Evolutionary conservation across 2,113 vertebrate genomes (phyloP).

Genomic region (Odobenus rosmarus): DNA sequence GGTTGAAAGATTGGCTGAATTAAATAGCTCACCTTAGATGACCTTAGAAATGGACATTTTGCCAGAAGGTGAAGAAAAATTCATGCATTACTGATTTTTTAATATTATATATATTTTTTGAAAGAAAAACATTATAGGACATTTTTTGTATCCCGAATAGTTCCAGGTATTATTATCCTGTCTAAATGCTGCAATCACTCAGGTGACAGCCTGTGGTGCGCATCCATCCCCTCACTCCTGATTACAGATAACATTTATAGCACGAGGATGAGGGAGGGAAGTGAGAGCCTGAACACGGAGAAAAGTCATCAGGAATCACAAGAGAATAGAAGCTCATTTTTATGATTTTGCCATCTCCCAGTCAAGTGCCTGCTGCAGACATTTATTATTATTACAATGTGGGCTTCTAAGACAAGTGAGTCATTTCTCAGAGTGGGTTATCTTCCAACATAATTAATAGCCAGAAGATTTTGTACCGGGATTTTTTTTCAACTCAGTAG

Average conservation of each 20-base stretch:
- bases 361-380: neutral
- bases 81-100: conserved; percentile 61
- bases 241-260: conserved; percentile 74
- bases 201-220: conserved; percentile 61
- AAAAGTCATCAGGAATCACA: conserved; percentile 26
- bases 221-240: conserved; percentile 69
- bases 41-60: conserved; percentile 69
- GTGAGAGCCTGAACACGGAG: neutral
- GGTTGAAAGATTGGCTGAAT: conserved; percentile 72
- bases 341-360: neutral
- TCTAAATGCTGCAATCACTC: conserved; percentile 70
- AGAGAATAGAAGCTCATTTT: conserved; percentile 48
- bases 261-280: conserved; percentile 30
- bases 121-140: conserved; percentile 42
- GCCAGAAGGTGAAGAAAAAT: conserved; percentile 41
- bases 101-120: conserved; percentile 63
- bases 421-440: neutral
- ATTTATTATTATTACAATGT: conserved; percentile 50
- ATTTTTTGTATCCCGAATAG: neutral
- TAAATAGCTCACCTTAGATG: conserved; percentile 66
- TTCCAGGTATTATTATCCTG: conserved; percentile 52
- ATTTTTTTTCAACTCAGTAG: conserved; percentile 33
- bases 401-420: neutral
- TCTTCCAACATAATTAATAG: conserved; percentile 20
- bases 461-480: neutral